These are phyloP conservation scores for Eupithecia subumbrata DNA, from an alignment of 2,888 invertebrate species.

Conservation along the genomic window DNA sequence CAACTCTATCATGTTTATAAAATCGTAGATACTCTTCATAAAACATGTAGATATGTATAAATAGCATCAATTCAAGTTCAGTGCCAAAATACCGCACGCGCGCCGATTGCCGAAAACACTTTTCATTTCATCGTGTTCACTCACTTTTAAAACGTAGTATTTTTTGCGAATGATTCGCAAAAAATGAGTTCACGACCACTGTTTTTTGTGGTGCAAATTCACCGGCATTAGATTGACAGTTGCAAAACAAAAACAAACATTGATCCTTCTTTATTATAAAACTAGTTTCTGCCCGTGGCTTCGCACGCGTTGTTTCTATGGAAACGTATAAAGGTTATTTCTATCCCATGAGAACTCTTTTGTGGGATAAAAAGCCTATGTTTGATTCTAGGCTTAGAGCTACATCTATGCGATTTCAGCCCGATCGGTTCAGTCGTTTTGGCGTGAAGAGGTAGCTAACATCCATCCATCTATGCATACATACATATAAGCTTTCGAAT, in stretches of 20 bases:
- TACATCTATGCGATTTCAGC: too few species aligned
- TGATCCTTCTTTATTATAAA: background rate
- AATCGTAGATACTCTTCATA: background rate
- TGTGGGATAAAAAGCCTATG: too few species aligned
- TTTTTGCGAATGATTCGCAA: conserved; percentile 8
- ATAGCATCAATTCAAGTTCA: conserved; percentile 16
- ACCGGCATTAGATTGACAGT: background rate
- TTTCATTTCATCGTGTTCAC: conserved; percentile 1
- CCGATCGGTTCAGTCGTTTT: too few species aligned
- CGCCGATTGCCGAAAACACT: background rate
- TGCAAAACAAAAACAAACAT: background rate
- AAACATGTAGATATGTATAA: background rate
- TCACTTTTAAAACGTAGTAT: background rate
- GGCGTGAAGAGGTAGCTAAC: too few species aligned
- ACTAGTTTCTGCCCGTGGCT: too few species aligned
- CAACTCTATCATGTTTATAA: conserved; percentile 5
- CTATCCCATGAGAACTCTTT: too few species aligned
- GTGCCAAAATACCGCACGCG: conserved; percentile 1
- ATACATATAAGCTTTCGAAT: too few species aligned
- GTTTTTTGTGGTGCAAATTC: background rate
- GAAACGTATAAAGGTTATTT: too few species aligned
- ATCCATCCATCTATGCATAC: too few species aligned
- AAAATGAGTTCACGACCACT: background rate
- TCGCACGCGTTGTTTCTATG: too few species aligned
- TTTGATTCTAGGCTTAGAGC: too few species aligned